A percentile compares a stretch with the other conserved stretches of the same genome.
Conservation (phyloP, 2,888 invertebrate species). For the Thyatira batis region DNA sequence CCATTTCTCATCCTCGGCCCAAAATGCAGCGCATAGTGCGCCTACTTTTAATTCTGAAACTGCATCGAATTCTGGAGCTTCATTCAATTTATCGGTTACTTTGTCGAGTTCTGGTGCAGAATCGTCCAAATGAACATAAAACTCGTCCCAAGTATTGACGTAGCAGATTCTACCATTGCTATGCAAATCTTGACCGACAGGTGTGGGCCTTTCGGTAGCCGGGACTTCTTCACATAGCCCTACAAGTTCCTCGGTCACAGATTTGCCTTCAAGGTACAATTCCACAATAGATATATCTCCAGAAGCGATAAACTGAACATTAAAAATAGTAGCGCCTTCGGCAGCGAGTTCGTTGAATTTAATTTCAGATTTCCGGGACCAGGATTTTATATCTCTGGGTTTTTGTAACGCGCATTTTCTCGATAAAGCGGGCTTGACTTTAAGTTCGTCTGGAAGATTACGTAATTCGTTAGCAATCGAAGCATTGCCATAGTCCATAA, state of each 20-base stretch:
- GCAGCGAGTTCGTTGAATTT: slow-evolving; percentile 86
- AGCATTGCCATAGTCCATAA: slow-evolving; percentile 87
- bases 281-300: slow-evolving; percentile 85
- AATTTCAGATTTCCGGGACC: slow-evolving; percentile 85
- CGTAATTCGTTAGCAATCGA: slow-evolving; percentile 82
- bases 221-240: slow-evolving; percentile 74
- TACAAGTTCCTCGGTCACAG: slow-evolving; percentile 84
- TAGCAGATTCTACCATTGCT: slow-evolving; percentile 85
- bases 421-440: slow-evolving; percentile 81
- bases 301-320: slow-evolving; percentile 85
- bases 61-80: slow-evolving; percentile 77
- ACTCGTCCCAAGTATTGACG: slow-evolving; percentile 86
- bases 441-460: slow-evolving; percentile 83
- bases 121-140: slow-evolving; percentile 87
- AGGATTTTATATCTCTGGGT: slow-evolving; percentile 80
- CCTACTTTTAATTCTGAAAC: slow-evolving; percentile 81
- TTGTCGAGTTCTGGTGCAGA: slow-evolving; percentile 81
- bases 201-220: slow-evolving; percentile 61
- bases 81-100: slow-evolving; percentile 81
- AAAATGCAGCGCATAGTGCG: slow-evolving; percentile 85
- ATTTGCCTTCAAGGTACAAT: slow-evolving; percentile 83
- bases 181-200: slow-evolving; percentile 67
- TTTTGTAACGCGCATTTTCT: slow-evolving; percentile 84
- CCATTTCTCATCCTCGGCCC: slow-evolving; percentile 85
- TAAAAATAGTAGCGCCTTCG: slow-evolving; percentile 87